Conservation (phyloP, 2,888 invertebrate species). For the Stictocephala bisonia region DNA sequence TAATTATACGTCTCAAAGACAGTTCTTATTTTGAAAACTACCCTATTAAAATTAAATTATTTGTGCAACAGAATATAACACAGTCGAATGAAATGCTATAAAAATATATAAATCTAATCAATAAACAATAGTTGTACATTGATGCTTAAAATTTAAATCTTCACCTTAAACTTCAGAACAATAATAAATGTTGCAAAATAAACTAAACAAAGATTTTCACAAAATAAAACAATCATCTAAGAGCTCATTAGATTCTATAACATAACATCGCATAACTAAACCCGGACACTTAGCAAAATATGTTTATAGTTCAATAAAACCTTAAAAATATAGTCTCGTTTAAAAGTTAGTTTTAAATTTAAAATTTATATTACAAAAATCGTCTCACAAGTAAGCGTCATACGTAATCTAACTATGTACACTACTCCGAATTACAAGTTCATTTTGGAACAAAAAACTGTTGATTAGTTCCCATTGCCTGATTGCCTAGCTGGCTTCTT, state of each 20-base stretch:
- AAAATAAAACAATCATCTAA: background rate
- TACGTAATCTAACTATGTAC: slow-evolving; percentile 35
- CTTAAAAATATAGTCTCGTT: slow-evolving; percentile 38
- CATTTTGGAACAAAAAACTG: slow-evolving; percentile 67
- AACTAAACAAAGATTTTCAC: too few relatives aligned
- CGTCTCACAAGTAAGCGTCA: slow-evolving; percentile 38
- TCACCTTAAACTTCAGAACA: too few relatives aligned
- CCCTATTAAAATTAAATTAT: too few relatives aligned
- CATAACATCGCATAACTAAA: slow-evolving; percentile 31
- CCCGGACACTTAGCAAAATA: slow-evolving; percentile 37
- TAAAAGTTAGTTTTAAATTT: slow-evolving; percentile 29
- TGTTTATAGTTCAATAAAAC: slow-evolving; percentile 26
- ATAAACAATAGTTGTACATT: too few relatives aligned
- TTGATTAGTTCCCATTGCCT: slow-evolving; percentile 62
- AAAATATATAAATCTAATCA: too few relatives aligned
- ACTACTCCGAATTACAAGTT: slow-evolving; percentile 15
- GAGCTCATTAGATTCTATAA: slow-evolving; percentile 12
- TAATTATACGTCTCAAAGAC: too few relatives aligned
- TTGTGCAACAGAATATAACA: too few relatives aligned
- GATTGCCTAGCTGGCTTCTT: slow-evolving; percentile 67
- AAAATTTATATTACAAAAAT: slow-evolving; percentile 34
- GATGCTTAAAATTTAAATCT: too few relatives aligned
- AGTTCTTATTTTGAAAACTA: too few relatives aligned
- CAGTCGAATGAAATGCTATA: too few relatives aligned
- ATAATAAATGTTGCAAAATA: too few relatives aligned